Conservation (phyloP, 2,797 vertebrate species). For the Zalophus californianus region DNA sequence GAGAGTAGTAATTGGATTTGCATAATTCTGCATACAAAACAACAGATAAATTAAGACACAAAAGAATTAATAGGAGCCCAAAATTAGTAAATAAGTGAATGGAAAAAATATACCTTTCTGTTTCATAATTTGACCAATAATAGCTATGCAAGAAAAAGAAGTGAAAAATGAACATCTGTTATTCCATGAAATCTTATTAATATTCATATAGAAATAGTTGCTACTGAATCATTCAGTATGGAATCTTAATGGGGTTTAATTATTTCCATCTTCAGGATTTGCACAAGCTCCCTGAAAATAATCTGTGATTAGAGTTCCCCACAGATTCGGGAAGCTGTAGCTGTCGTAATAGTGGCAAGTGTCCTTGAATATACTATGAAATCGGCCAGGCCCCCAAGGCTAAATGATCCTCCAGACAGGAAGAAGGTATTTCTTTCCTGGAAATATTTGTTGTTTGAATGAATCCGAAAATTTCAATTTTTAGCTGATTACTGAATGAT, state of each 20-base stretch:
- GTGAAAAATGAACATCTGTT: slow-evolving; percentile 81
- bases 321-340: slow-evolving; percentile 79
- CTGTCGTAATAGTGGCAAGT: slow-evolving; percentile 66
- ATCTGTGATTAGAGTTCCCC: slow-evolving; percentile 82
- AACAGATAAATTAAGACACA: slow-evolving; percentile 61
- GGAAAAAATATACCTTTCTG: slow-evolving; percentile 48
- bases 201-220: slow-evolving; percentile 81
- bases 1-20: background rate
- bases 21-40: slow-evolving; percentile 51
- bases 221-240: slow-evolving; percentile 82
- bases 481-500: slow-evolving; percentile 48
- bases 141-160: slow-evolving; percentile 68
- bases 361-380: slow-evolving; percentile 71
- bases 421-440: slow-evolving; percentile 67
- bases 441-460: slow-evolving; percentile 63
- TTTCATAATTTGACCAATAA: slow-evolving; percentile 70
- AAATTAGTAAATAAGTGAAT: slow-evolving; percentile 60
- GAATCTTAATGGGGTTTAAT: slow-evolving; percentile 84
- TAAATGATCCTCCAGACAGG: slow-evolving; percentile 33
- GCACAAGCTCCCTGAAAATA: slow-evolving; percentile 75
- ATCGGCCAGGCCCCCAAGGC: slow-evolving; percentile 42
- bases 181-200: slow-evolving; percentile 74
- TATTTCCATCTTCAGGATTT: slow-evolving; percentile 80
- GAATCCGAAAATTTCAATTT: slow-evolving; percentile 32
- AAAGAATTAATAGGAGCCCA: slow-evolving; percentile 14